Base-by-base conservation (phyloP, 37 sponge, comb jelly and placozoan genomes). In the Agelas oroides region DNA sequence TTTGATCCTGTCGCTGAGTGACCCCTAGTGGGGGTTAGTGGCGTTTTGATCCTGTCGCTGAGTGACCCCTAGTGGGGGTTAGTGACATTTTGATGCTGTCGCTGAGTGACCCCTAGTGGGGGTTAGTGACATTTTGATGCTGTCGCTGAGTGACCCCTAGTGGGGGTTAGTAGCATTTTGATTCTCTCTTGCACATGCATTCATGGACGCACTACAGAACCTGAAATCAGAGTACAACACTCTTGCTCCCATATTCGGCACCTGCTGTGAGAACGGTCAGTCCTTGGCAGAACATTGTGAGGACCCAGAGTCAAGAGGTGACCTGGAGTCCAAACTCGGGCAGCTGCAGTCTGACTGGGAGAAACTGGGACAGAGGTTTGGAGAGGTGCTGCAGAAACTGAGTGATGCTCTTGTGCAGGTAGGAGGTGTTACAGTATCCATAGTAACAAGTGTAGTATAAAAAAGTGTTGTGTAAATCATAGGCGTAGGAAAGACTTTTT, bases 331-430 rank as follows among this genome's bases (percentile, higher is more conserved):
- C 5, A 62, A 31, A 31, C 25, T 81, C 16, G 17, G 28, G 23
- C 59, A 70, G 18, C 92, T 91, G 0, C 83, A 86, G 66, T 58
- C 60, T 1, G 33, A 81, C 31, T 91, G 92, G 92, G 78, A 81
- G 38, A 70, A 17, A 34, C 77, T 91, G 2, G 64, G 67, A 14
- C 55, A 59, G 0, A 55, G 71, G 35, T 78, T 87, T 64, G 73
- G 74, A 38, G 88, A 87, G 19, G 17, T 87, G 36, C 75, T 71
- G 36, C 41, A 79, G 68, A 81, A 82, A 32, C 72, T 88, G 24
- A 76, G 61, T 34, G 82, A 71, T 31, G 82, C 82, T 25, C 62
- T 82, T 14, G 73, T 71, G 0, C 77, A 76, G 61, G 77, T 76
- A 59, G 28, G 30, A 15, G 0, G 19, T 30, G 68, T 33, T 64